Evolutionary conservation across 2,797 vertebrate genomes (phyloP).

Genomic region (Crocidura indochinensis): DNA sequence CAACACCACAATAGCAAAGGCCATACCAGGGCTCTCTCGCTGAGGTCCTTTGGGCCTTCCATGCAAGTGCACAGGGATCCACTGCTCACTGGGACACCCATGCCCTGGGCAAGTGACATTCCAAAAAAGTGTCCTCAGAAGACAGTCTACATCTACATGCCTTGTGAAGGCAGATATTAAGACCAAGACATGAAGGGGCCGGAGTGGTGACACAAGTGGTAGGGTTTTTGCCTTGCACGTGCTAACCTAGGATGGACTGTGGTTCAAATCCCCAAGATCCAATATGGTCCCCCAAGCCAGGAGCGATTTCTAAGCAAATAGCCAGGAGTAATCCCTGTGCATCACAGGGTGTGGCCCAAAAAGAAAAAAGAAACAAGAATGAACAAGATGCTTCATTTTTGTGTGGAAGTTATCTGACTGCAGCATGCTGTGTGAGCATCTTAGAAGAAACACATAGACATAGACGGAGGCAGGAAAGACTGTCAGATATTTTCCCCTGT

Average conservation of each 20-base stretch:
- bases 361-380: slow-evolving; percentile 1
- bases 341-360: too few relatives aligned
- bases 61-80: neutral
- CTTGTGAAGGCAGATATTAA: slow-evolving; percentile 6
- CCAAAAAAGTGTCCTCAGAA: neutral
- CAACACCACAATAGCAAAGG: neutral
- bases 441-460: neutral
- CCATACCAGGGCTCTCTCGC: neutral
- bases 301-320: too few relatives aligned
- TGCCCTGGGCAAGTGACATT: neutral
- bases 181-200: neutral
- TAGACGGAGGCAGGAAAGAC: neutral
- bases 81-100: neutral
- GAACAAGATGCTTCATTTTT: slow-evolving; percentile 29
- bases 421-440: neutral
- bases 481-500: neutral
- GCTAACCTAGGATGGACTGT: too few relatives aligned
- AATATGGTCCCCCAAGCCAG: too few relatives aligned
- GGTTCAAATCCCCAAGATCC: too few relatives aligned
- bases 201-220: too few relatives aligned
- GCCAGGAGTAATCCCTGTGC: too few relatives aligned
- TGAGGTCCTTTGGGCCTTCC: neutral
- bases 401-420: neutral
- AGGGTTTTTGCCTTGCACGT: too few relatives aligned
- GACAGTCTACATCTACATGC: neutral